These are phyloP conservation scores for Halocaridina rubra DNA, from an alignment of 2,888 invertebrate species.

Conservation along the genomic window DNA sequence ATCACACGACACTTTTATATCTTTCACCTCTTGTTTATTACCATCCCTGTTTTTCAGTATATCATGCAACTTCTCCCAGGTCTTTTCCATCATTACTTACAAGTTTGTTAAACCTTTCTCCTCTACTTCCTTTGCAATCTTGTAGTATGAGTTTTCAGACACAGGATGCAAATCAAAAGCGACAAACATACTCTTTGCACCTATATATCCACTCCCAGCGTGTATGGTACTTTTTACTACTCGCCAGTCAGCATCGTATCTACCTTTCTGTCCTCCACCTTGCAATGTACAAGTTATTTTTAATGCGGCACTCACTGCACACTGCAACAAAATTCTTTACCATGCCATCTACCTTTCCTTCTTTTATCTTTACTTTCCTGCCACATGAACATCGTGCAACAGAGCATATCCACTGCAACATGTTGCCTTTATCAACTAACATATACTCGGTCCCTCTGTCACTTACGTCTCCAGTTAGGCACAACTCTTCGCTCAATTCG, in stretches of 20 bases:
- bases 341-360: not conserved
- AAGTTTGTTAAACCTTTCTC: not conserved
- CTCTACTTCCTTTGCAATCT: slow-evolving; percentile 6
- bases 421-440: not conserved
- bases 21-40: not conserved
- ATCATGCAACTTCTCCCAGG: not conserved
- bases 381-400: not conserved
- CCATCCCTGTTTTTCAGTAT: not conserved
- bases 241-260: not conserved
- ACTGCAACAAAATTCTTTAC: not conserved
- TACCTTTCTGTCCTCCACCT: not conserved
- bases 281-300: not conserved
- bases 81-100: not conserved
- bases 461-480: too few species aligned
- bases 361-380: not conserved
- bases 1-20: not conserved
- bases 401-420: not conserved
- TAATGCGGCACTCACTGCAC: not conserved
- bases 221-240: not conserved
- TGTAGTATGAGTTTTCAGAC: not conserved
- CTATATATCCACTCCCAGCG: not conserved
- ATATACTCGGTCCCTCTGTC: too few species aligned
- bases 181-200: not conserved
- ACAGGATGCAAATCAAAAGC: not conserved
- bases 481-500: too few species aligned